phyloP scores from a whole-genome alignment of 2,797 vertebrate genomes.

The Sebastes elongatus region DNA sequence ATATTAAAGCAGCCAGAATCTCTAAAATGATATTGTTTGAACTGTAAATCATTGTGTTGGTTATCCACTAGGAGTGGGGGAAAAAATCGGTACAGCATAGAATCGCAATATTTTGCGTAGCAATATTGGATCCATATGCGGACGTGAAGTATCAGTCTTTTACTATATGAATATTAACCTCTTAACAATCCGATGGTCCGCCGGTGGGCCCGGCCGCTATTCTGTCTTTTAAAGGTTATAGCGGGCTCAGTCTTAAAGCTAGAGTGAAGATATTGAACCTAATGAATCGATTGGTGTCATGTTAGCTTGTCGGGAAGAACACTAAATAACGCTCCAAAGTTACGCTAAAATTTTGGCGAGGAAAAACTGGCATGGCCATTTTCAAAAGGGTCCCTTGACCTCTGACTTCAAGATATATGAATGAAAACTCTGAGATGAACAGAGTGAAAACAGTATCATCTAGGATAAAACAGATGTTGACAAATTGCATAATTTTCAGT shows the following conservation, averaged over 20 bases:
- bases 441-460: background rate
- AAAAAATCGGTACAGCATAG: background rate
- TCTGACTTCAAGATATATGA: background rate
- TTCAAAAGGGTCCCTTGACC: background rate
- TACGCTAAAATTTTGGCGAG: background rate
- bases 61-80: background rate
- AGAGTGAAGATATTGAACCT: too few relatives aligned
- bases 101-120: background rate
- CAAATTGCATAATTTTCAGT: too few relatives aligned
- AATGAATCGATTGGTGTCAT: background rate
- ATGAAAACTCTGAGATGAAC: background rate
- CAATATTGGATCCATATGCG: background rate
- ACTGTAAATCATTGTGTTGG: background rate
- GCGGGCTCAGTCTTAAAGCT: too few relatives aligned
- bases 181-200: too few relatives aligned
- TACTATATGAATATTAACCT: background rate
- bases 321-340: background rate
- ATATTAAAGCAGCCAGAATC: background rate
- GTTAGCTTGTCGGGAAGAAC: background rate
- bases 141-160: background rate
- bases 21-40: background rate
- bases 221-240: too few relatives aligned
- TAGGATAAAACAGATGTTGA: too few relatives aligned
- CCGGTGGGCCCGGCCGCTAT: too few relatives aligned
- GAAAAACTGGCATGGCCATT: background rate